A percentile compares a stretch with the other conserved stretches of the same genome.
phyloP scores from a whole-genome alignment of 2,113 vertebrate species.

The Phalacrocorax aristotelis region DNA sequence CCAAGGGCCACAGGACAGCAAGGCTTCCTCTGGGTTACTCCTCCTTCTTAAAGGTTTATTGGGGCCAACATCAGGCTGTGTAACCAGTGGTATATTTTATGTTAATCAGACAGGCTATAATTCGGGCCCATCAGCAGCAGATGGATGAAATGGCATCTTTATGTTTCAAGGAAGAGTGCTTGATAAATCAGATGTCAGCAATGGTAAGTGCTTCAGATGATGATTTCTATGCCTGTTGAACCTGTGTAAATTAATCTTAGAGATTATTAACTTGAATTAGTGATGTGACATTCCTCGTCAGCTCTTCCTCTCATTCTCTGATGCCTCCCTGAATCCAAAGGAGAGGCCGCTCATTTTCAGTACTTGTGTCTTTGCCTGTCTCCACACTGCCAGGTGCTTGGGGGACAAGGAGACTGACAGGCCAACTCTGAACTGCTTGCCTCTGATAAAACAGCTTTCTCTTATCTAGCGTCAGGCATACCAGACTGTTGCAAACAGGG shows the following conservation, averaged over 20 bases:
- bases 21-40: neutral
- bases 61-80: neutral
- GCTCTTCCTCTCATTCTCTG: neutral
- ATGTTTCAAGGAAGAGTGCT: conserved; percentile 76
- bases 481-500: neutral
- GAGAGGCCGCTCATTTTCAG: neutral
- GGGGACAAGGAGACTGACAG: neutral
- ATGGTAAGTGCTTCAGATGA: conserved; percentile 72
- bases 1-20: neutral
- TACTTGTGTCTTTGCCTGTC: neutral
- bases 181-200: conserved; percentile 77
- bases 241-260: neutral
- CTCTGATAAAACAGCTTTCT: neutral
- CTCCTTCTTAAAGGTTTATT: neutral
- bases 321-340: neutral
- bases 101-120: conserved; percentile 74
- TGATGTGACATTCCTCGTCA: neutral
- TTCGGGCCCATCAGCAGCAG: conserved; percentile 80
- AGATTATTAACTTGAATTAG: neutral
- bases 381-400: neutral
- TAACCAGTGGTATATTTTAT: neutral
- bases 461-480: fast-evolving
- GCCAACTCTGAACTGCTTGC: neutral
- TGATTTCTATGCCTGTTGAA: neutral
- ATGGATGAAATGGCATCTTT: conserved; percentile 83